phyloP scores from a whole-genome alignment of 2,113 vertebrate genomes.

The Montifringilla adamsi region DNA sequence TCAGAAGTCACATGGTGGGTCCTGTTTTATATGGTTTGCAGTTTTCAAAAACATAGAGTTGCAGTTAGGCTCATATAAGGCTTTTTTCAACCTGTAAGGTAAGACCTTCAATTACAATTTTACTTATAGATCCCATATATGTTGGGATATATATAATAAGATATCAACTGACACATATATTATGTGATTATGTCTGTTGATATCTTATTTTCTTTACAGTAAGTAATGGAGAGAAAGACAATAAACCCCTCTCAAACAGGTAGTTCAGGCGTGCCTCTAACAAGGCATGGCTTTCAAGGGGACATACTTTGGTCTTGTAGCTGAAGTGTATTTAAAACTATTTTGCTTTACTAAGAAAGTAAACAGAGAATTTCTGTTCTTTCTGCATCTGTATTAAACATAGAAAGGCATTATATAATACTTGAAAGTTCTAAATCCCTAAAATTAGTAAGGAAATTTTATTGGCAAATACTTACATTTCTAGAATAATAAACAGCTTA shows the following conservation, averaged over 20 bases:
- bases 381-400: background rate
- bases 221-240: background rate
- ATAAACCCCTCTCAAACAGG: background rate
- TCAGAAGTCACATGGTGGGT: background rate
- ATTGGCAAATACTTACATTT: background rate
- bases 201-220: accelerated
- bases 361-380: background rate
- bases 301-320: background rate
- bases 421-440: background rate
- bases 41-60: background rate
- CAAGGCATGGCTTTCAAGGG: background rate
- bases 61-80: background rate
- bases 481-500: background rate
- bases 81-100: background rate
- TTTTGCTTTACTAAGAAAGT: background rate
- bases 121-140: background rate
- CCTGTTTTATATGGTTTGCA: background rate
- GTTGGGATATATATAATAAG: background rate
- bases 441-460: background rate
- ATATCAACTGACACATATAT: background rate
- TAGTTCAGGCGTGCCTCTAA: background rate
- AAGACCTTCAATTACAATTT: background rate
- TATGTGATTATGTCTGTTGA: background rate
- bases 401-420: background rate
- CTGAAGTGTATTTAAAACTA: background rate